Percentiles rank a stretch among this genome's conserved stretches.
These are phyloP conservation scores for Sebastes itinus DNA, from an alignment of 2,797 vertebrate genomes.

Conservation along the genomic window DNA sequence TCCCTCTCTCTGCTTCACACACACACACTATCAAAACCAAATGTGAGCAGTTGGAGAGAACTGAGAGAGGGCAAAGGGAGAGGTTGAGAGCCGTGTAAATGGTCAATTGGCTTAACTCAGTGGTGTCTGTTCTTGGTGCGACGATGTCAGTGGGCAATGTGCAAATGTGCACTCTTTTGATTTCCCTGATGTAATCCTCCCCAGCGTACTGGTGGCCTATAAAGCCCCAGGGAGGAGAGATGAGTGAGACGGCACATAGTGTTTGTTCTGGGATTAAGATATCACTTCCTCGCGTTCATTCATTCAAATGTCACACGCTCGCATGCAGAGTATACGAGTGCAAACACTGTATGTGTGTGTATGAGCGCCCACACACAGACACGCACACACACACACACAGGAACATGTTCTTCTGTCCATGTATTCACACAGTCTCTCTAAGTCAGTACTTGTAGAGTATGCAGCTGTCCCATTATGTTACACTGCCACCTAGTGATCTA, in stretches of 20 bases:
- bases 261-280: slow-evolving; percentile 74
- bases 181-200: slow-evolving; percentile 71
- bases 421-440: neutral
- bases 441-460: neutral
- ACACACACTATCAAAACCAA: slow-evolving; percentile 28
- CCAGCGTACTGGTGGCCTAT: slow-evolving; percentile 36
- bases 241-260: slow-evolving; percentile 40
- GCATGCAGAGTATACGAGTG: neutral
- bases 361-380: neutral
- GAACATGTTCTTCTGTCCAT: neutral
- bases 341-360: neutral
- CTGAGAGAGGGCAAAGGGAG: slow-evolving; percentile 52
- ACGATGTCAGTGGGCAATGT: slow-evolving; percentile 66
- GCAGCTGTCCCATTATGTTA: slow-evolving; percentile 38
- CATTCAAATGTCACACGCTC: slow-evolving; percentile 53
- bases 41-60: slow-evolving; percentile 26
- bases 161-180: slow-evolving; percentile 71
- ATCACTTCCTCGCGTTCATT: slow-evolving; percentile 34
- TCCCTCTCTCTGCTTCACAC: neutral
- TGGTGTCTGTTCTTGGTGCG: slow-evolving; percentile 66
- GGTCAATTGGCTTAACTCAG: slow-evolving; percentile 68
- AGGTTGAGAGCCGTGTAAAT: slow-evolving; percentile 54
- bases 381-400: neutral
- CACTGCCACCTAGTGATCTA: slow-evolving; percentile 69
- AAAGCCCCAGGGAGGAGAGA: slow-evolving; percentile 48